Conservation (phyloP, 2,888 invertebrate genomes). For the Parnassius orleans region DNA sequence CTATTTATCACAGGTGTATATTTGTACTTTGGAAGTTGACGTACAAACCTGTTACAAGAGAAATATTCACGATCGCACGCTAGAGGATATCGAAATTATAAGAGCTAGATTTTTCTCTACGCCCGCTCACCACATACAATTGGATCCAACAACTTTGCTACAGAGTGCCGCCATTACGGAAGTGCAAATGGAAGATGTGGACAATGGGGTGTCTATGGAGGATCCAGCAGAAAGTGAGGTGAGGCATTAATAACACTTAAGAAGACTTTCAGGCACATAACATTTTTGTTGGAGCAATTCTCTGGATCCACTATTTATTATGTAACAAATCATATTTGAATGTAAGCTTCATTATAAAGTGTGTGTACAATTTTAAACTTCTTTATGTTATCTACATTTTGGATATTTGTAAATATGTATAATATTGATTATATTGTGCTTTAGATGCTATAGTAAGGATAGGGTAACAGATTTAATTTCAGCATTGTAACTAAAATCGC, state of each 20-base stretch:
- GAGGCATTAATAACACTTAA: constrained; percentile 42
- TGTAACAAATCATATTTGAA: neutral
- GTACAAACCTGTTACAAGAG: constrained; percentile 88
- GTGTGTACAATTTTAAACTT: constrained; percentile 21
- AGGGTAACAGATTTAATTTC: constrained; percentile 74
- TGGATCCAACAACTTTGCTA: constrained; percentile 91
- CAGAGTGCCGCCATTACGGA: constrained; percentile 92
- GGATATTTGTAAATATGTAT: neutral
- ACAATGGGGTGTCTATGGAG: constrained; percentile 66
- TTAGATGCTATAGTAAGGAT: constrained; percentile 42
- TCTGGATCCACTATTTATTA: constrained; percentile 1
- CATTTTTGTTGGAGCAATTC: neutral
- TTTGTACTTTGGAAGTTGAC: constrained; percentile 93
- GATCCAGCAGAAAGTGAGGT: constrained; percentile 72
- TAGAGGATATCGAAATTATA: constrained; percentile 88
- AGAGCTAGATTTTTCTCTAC: constrained; percentile 87
- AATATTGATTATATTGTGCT: constrained; percentile 17
- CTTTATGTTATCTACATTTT: neutral
- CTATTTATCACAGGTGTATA: constrained; percentile 86
- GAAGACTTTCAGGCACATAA: constrained; percentile 6
- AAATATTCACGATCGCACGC: constrained; percentile 90
- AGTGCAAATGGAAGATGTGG: constrained; percentile 91
- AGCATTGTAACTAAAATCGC: constrained; percentile 70
- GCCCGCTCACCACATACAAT: constrained; percentile 88
- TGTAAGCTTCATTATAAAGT: neutral